Evolutionary conservation across 1,140 invertebrate species (phyloP).

Genomic region (Maconellicoccus hirsutus): DNA sequence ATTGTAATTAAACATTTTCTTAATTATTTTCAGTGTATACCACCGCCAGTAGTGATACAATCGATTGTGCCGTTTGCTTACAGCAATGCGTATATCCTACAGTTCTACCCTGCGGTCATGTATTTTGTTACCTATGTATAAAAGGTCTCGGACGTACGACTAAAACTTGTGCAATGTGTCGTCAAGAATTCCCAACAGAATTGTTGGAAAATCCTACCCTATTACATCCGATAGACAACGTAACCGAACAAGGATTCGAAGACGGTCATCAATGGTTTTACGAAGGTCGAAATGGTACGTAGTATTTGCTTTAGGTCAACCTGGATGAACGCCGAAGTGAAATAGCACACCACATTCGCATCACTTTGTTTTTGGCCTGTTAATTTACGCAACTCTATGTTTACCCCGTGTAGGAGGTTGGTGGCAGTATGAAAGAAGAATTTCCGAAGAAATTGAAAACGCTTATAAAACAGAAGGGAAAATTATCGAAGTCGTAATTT

Average conservation of each 20-base stretch:
- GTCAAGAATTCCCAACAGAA: conserved; percentile 66
- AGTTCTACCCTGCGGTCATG: conserved; percentile 79
- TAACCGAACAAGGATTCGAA: conserved; percentile 42
- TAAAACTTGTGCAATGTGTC: conserved; percentile 73
- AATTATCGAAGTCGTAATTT: conserved; percentile 53
- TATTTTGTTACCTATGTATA: conserved; percentile 92
- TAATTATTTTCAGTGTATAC: background rate
- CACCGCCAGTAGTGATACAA: background rate
- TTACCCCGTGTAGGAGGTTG: conserved; percentile 46
- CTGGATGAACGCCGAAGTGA: too few relatives aligned
- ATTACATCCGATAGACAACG: conserved; percentile 40
- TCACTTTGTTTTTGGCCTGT: too few relatives aligned
- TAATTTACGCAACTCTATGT: background rate
- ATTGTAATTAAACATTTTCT: too few relatives aligned
- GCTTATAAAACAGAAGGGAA: conserved; percentile 36
- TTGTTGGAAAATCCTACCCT: conserved; percentile 75
- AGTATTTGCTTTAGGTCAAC: too few relatives aligned
- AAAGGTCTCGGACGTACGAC: conserved; percentile 81
- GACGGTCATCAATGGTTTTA: conserved; percentile 90
- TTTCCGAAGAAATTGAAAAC: conserved; percentile 57
- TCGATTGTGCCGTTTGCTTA: conserved; percentile 84
- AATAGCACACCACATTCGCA: too few relatives aligned
- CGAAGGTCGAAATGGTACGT: conserved; percentile 78
- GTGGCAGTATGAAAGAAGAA: conserved; percentile 77
- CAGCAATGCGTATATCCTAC: conserved; percentile 80